Base-by-base conservation (phyloP, 2,797 vertebrate genomes). In the Hybognathus amarus region DNA sequence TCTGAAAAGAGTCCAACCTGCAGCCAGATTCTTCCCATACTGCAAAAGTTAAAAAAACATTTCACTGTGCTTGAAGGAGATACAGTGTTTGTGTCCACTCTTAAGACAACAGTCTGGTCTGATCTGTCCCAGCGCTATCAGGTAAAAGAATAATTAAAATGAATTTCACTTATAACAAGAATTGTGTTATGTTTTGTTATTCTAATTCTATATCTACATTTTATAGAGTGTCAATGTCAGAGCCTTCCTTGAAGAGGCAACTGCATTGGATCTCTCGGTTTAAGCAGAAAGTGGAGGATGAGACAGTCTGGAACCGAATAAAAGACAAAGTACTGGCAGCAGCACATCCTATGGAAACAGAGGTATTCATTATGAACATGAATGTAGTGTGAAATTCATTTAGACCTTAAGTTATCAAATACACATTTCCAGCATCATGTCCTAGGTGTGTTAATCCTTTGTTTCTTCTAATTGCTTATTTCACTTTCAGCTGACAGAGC, bases 231-330 rank as follows among this genome's bases (percentile, higher is more conserved):
- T 56, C 30, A 24, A 66, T 12, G 75, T 74, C 68, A 74, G 70
- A 63, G 45, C 47, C 77, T 83, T 86, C 33, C 77, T 83, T 24
- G 9, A 79, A 56, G 80, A 73, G 80, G 75, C 67, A 12, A 86
- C 80, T 33, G 56, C 75, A 38, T 30, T 67, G 52, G 84, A 85
- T 27, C 79, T n/a, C 71, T 17, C 10, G 73, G 4, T 85, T 85
- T 30, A 36, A 0, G n/a, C 30, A 36, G 13, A 30, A 30, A 30
- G 30, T 30, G 30, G 30, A 30, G 30, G 30, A 30, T 30, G 30
- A 30, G 30, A 30, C 30, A 30, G 30, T 30, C 30, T 30, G 30
- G 30, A 30, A 30, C 30, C 30, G 30, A 30, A 30, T 30, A 30
- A 30, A 30, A 30, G 30, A 30, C 30, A 30, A 30, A 30, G 30